Percentiles rank a stretch among this genome's conserved stretches.
phyloP scores from a whole-genome alignment of 2,797 vertebrate genomes.

The Poliocrania exsul region DNA sequence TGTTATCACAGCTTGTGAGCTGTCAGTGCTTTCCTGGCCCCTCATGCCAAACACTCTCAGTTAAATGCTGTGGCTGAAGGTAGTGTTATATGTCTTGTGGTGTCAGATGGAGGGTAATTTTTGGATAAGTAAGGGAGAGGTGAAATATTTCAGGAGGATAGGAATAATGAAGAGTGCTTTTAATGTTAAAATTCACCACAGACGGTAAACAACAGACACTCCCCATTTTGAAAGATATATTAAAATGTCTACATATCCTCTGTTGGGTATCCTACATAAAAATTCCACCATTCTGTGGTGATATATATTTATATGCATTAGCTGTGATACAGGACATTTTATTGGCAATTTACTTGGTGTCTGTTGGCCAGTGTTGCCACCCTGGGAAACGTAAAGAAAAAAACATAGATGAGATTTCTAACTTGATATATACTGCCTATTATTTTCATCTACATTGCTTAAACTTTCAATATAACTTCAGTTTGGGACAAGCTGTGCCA shows the following conservation, averaged over 20 bases:
- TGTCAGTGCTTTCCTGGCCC: background rate
- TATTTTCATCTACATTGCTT: background rate
- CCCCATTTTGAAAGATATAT: background rate
- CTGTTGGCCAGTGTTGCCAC: background rate
- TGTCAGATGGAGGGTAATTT: background rate
- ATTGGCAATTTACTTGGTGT: background rate
- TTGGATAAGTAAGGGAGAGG: background rate
- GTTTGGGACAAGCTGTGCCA: background rate
- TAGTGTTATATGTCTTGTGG: background rate
- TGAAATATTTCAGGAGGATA: background rate
- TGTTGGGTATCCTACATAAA: background rate
- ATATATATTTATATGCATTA: background rate
- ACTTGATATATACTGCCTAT: background rate
- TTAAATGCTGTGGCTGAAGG: background rate
- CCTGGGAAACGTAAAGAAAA: background rate
- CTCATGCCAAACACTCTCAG: background rate
- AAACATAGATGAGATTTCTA: background rate
- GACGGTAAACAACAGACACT: background rate
- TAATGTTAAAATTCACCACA: background rate
- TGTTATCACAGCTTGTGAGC: background rate
- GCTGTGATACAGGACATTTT: background rate
- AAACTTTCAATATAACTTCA: background rate
- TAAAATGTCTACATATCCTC: background rate
- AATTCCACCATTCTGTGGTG: background rate
- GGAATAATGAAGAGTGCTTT: background rate